These are phyloP conservation scores for Hemiscyllium ocellatum DNA, from an alignment of 2,113 vertebrate species.

Conservation along the genomic window DNA sequence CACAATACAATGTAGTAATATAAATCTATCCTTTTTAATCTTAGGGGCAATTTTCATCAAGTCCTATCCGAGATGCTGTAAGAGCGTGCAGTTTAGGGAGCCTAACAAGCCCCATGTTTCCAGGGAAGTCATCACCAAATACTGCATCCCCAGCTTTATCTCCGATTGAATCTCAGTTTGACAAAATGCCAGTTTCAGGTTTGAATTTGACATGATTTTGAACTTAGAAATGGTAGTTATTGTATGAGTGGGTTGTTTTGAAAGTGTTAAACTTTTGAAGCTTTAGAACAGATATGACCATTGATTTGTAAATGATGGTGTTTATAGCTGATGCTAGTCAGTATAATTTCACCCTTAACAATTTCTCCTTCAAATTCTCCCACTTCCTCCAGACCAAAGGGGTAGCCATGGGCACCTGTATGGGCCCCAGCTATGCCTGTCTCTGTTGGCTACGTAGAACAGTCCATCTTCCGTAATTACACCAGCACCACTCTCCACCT, in stretches of 20 bases:
- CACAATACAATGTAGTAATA: not conserved
- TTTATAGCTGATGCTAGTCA: too few species aligned
- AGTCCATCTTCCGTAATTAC: too few species aligned
- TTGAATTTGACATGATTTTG: not conserved
- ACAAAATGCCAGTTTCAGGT: conserved; percentile 74
- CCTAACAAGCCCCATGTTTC: conserved; percentile 66
- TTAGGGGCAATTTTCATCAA: conserved; percentile 92
- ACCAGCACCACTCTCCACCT: too few species aligned
- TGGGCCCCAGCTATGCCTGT: too few species aligned
- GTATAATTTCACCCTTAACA: too few species aligned
- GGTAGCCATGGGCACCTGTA: too few species aligned
- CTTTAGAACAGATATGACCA: too few species aligned
- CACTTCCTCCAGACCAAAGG: too few species aligned
- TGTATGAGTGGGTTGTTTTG: not conserved
- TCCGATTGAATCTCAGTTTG: conserved; percentile 67
- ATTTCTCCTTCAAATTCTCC: too few species aligned
- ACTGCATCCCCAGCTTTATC: conserved; percentile 73
- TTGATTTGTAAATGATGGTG: too few species aligned
- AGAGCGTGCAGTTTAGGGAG: conserved; percentile 82
- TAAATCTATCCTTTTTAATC: conserved; percentile 3
- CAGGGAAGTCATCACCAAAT: conserved; percentile 61
- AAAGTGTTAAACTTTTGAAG: too few species aligned
- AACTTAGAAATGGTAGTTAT: not conserved
- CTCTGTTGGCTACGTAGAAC: too few species aligned
- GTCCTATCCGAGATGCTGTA: conserved; percentile 75